Evolutionary conservation across 2,113 vertebrate species (phyloP).

Genomic region (Gallinago undulata): DNA sequence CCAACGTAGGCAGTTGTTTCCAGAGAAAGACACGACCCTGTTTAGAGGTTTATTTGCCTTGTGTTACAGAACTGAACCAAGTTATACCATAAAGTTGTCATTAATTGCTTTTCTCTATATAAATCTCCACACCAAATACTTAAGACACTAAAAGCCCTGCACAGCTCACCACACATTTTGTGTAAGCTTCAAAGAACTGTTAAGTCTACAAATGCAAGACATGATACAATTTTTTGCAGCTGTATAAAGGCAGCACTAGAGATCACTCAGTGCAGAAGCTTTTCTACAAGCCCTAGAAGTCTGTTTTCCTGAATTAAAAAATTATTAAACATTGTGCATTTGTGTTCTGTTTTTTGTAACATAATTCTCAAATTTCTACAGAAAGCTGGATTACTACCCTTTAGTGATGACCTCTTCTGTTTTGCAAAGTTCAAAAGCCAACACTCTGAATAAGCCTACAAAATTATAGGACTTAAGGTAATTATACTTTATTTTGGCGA

Average conservation of each 20-base stretch:
- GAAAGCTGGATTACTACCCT: not conserved
- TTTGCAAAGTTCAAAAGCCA: slow-evolving; percentile 21
- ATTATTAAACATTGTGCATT: not conserved
- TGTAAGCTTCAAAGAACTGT: not conserved
- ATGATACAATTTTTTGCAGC: not conserved
- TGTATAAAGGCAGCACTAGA: not conserved
- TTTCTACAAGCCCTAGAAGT: not conserved
- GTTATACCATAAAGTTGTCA: not conserved
- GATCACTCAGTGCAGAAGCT: not conserved
- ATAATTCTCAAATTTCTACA: not conserved
- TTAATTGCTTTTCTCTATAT: not conserved
- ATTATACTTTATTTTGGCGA: slow-evolving; percentile 35
- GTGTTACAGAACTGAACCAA: not conserved
- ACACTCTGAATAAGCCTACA: not conserved
- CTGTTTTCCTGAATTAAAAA: not conserved
- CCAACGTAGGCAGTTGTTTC: not conserved
- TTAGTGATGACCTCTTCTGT: not conserved
- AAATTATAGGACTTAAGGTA: slow-evolving; percentile 60
- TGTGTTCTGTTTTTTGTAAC: not conserved
- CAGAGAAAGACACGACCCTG: not conserved
- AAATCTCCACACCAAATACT: not conserved
- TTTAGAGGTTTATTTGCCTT: not conserved
- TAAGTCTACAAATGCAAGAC: not conserved
- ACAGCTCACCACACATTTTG: not conserved
- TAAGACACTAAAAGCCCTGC: not conserved